Evolutionary conservation across 2,113 vertebrate genomes (phyloP).

Genomic region (Engraulis encrasicolus): DNA sequence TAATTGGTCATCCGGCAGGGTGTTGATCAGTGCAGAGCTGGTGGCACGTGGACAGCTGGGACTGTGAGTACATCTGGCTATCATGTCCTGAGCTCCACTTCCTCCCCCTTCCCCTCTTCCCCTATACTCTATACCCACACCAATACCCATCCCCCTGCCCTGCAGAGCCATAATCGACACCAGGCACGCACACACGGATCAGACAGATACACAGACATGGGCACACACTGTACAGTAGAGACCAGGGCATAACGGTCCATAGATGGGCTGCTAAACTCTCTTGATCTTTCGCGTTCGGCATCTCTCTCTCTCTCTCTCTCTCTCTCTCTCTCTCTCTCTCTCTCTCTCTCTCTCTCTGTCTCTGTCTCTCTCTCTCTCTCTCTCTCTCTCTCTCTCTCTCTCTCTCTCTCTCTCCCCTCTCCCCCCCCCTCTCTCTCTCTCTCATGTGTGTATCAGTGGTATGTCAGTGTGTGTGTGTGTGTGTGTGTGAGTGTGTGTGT

Average conservation of each 20-base stretch:
- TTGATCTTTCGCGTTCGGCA: no score
- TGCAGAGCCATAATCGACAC: conserved; percentile 1
- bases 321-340: not conserved
- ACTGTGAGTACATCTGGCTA: not conserved
- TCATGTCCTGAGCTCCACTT: not conserved
- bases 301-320: no score
- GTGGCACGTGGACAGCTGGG: not conserved
- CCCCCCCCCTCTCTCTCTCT: no score
- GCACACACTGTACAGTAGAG: no score
- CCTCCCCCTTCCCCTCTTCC: not conserved
- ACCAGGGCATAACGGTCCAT: no score
- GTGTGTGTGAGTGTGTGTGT: no score
- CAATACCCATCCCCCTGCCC: no score
- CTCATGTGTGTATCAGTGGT: no score
- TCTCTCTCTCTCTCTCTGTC: not conserved
- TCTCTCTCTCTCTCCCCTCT: not conserved
- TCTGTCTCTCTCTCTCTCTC: not conserved
- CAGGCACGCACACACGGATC: not conserved
- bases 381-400: not conserved
- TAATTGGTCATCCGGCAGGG: not conserved
- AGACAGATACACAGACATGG: not conserved
- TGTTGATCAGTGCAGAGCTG: conserved; percentile 8
- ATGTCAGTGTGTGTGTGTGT: no score
- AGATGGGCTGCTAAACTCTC: no score
- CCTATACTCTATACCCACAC: no score